phyloP scores from a whole-genome alignment of 2,888 invertebrate genomes.

The Caenorhabditis sp. region DNA sequence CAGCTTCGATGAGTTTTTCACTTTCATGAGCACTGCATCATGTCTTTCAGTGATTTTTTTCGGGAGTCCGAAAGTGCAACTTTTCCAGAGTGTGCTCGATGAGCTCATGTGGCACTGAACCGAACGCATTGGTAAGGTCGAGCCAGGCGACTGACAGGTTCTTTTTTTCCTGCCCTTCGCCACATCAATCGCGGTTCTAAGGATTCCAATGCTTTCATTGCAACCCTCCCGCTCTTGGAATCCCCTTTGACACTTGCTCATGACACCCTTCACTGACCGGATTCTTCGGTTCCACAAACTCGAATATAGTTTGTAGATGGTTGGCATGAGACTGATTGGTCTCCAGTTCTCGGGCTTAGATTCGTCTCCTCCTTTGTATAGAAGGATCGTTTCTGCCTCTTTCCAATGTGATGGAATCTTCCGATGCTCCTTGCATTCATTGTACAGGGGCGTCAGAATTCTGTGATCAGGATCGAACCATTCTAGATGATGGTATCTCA shows the following conservation, averaged over 20 bases:
- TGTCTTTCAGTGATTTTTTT: too few species aligned
- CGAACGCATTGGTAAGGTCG: conserved; percentile 80
- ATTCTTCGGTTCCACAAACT: conserved; percentile 10
- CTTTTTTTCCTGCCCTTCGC: background rate
- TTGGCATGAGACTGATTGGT: conserved; percentile 7
- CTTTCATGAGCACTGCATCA: too few species aligned
- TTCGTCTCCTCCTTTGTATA: conserved; percentile 8
- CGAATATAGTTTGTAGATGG: conserved; percentile 7
- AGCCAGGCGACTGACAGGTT: conserved; percentile 78
- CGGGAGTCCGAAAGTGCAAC: conserved; percentile 1
- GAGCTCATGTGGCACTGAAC: conserved; percentile 77
- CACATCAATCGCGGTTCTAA: background rate
- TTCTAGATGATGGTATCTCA: background rate
- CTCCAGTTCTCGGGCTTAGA: conserved; percentile 2
- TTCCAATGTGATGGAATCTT: too few species aligned
- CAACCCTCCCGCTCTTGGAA: conserved; percentile 6
- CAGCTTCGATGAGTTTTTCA: too few species aligned
- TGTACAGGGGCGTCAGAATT: background rate
- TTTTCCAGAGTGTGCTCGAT: background rate
- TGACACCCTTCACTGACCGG: background rate
- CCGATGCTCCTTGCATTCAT: background rate
- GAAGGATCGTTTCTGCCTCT: conserved; percentile 17
- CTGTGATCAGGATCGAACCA: background rate
- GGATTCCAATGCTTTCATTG: too few species aligned
- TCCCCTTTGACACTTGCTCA: conserved; percentile 12